phyloP scores from a whole-genome alignment of 1,140 invertebrate genomes.

The Pomphorhynchus laevis region DNA sequence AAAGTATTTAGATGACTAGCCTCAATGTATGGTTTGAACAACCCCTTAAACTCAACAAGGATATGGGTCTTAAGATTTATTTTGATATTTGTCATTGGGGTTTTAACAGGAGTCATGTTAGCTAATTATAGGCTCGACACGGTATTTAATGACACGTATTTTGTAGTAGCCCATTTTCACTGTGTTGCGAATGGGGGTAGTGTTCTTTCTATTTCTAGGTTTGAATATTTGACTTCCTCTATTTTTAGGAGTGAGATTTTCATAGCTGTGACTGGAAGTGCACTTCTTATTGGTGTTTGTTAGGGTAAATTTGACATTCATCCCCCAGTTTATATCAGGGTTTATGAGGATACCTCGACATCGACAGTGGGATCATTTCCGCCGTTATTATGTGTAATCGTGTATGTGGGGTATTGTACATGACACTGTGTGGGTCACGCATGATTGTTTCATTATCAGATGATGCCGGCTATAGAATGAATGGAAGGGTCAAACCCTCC shows the following conservation, averaged over 20 bases:
- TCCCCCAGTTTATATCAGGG: conserved; percentile 36
- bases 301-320: conserved; percentile 33
- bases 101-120: conserved; percentile 24
- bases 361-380: no score
- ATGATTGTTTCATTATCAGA: no score
- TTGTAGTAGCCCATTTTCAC: conserved; percentile 37
- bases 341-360: conserved; percentile 33
- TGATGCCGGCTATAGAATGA: no score
- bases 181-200: conserved; percentile 21
- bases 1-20: conserved; percentile 27
- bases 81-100: conserved; percentile 26
- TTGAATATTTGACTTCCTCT: conserved; percentile 23
- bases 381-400: no score
- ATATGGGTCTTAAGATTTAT: conserved; percentile 33
- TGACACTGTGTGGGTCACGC: no score
- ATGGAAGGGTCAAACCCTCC: no score
- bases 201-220: conserved; percentile 31
- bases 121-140: conserved; percentile 34
- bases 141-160: conserved; percentile 34
- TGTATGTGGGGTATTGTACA: no score
- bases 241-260: conserved; percentile 23
- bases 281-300: conserved; percentile 11
- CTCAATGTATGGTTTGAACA: conserved; percentile 17
- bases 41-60: conserved; percentile 23
- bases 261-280: background rate